A percentile compares a stretch with the other conserved stretches of the same genome.
These are phyloP conservation scores for Anolis sagrei DNA, from an alignment of 2,113 vertebrate genomes.

Conservation along the genomic window DNA sequence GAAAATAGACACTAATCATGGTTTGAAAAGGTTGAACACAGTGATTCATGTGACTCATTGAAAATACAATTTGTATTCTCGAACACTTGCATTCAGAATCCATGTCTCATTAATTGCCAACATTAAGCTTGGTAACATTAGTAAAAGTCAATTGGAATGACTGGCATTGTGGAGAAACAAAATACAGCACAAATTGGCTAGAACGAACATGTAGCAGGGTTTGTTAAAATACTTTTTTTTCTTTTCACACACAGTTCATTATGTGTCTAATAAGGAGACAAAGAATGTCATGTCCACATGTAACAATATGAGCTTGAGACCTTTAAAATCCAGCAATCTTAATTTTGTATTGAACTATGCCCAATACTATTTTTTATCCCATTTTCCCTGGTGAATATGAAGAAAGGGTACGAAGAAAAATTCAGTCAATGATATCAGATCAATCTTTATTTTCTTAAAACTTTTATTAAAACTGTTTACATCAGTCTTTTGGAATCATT, in stretches of 20 bases:
- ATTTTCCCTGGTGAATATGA: neutral
- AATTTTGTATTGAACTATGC: neutral
- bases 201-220: slow-evolving; percentile 24
- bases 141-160: slow-evolving; percentile 25
- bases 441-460: neutral
- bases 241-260: slow-evolving; percentile 32
- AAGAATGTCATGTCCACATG: neutral
- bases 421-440: neutral
- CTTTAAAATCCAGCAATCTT: neutral
- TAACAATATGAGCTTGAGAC: neutral
- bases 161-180: slow-evolving; percentile 45
- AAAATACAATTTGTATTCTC: slow-evolving; percentile 57
- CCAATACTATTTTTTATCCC: neutral
- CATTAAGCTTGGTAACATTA: slow-evolving; percentile 49
- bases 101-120: slow-evolving; percentile 52
- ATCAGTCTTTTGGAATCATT: neutral
- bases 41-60: slow-evolving; percentile 62
- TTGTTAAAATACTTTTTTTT: slow-evolving; percentile 2
- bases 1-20: slow-evolving; percentile 50
- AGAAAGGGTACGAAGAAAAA: slow-evolving; percentile 8
- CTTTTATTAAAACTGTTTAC: neutral
- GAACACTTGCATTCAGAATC: slow-evolving; percentile 45
- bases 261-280: slow-evolving; percentile 20
- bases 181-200: slow-evolving; percentile 6
- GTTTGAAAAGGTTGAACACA: slow-evolving; percentile 60